A percentile compares a stretch with the other conserved stretches of the same genome.
phyloP scores from a whole-genome alignment of 2,797 vertebrate species.

The Apodemus agrarius region DNA sequence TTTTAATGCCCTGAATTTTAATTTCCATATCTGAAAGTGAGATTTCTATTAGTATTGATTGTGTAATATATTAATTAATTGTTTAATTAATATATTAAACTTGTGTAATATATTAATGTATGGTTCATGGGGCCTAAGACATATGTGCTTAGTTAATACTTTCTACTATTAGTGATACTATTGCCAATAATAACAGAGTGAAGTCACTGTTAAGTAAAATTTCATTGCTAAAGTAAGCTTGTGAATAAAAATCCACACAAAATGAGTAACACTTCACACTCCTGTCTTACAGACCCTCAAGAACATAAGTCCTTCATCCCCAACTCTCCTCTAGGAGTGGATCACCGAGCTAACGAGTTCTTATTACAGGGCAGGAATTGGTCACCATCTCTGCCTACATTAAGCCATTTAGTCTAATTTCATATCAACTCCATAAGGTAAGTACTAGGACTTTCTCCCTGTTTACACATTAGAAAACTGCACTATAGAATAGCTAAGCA shows the following conservation, averaged over 20 bases:
- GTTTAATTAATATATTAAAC: too few species aligned
- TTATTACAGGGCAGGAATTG: not conserved
- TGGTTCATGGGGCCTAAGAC: not conserved
- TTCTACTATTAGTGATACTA: not conserved
- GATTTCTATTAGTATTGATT: not conserved
- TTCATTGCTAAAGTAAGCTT: not conserved
- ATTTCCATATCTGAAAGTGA: conserved; percentile 33
- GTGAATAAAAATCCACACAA: not conserved
- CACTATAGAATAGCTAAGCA: not conserved
- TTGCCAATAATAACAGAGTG: not conserved
- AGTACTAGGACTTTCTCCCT: not conserved
- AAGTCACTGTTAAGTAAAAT: not conserved
- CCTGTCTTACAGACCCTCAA: not conserved
- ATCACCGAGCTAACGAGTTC: not conserved
- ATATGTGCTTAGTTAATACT: not conserved
- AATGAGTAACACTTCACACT: not conserved
- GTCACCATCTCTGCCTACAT: not conserved
- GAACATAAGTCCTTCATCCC: not conserved
- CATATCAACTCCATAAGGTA: not conserved
- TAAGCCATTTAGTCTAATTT: conserved; percentile 16
- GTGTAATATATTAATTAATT: not conserved
- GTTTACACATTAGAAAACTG: conserved; percentile 32
- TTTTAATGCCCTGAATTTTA: not conserved
- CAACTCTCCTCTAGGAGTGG: not conserved
- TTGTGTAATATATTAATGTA: not conserved